These are phyloP conservation scores for Mactromeris polynyma DNA, from an alignment of 2,888 invertebrate genomes.

Conservation along the genomic window DNA sequence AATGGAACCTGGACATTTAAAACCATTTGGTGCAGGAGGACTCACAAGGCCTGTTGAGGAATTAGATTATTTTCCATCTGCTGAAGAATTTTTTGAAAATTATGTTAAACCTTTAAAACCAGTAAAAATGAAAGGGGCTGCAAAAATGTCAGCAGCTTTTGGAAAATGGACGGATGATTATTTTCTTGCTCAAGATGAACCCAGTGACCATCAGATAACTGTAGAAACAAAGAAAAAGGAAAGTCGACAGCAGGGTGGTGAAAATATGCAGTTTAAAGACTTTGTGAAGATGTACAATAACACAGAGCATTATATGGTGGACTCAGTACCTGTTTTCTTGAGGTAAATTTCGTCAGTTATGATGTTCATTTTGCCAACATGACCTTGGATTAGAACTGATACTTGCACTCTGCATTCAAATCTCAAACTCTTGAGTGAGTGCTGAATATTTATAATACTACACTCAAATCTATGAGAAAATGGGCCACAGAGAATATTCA, in stretches of 20 bases:
- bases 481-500: no score
- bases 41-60: conserved; percentile 75
- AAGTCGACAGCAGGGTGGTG: conserved; percentile 76
- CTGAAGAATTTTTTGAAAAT: conserved; percentile 80
- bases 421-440: no score
- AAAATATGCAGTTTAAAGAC: conserved; percentile 80
- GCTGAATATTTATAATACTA: no score
- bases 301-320: conserved; percentile 85
- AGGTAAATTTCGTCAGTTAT: conserved; percentile 5
- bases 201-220: conserved; percentile 73
- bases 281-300: conserved; percentile 84
- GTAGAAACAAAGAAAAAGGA: conserved; percentile 86
- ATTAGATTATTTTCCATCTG: conserved; percentile 77
- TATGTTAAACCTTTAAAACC: conserved; percentile 80
- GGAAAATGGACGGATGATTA: conserved; percentile 85
- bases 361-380: no score
- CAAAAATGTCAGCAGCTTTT: conserved; percentile 79
- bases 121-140: conserved; percentile 83
- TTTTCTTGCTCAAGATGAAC: conserved; percentile 76
- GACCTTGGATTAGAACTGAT: no score
- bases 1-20: conserved; percentile 77
- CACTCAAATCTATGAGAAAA: no score
- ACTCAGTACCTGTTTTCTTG: conserved; percentile 81
- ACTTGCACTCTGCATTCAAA: no score
- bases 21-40: conserved; percentile 82